A percentile compares a stretch with the other conserved stretches of the same genome.
Evolutionary conservation across 2,797 vertebrate species (phyloP).

Genomic region (Sciurus carolinensis): DNA sequence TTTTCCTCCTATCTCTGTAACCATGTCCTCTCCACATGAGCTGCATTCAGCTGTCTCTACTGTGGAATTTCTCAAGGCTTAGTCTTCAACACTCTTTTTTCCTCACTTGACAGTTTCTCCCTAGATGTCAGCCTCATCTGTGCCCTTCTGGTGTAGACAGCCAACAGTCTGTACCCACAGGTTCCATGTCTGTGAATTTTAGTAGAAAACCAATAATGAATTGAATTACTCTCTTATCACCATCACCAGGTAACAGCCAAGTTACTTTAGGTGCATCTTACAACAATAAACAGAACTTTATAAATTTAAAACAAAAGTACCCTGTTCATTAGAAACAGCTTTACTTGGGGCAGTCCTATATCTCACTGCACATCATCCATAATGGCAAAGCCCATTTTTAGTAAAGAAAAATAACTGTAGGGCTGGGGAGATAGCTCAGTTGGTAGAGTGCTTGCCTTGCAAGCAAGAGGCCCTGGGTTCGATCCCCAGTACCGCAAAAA

Average conservation of each 20-base stretch:
- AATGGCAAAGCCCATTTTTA: constrained; percentile 27
- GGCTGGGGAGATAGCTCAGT: too few relatives aligned
- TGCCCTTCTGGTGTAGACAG: neutral
- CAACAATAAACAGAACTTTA: neutral
- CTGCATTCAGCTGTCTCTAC: neutral
- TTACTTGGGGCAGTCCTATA: neutral
- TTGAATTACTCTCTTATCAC: neutral
- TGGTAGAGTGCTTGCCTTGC: too few relatives aligned
- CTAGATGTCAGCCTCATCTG: neutral
- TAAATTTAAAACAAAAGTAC: neutral
- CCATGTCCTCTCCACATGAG: neutral
- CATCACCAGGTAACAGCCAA: neutral
- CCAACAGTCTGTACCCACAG: neutral
- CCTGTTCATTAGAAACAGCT: neutral
- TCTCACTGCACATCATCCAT: neutral
- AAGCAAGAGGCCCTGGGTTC: too few relatives aligned
- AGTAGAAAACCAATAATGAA: neutral
- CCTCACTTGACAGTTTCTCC: neutral
- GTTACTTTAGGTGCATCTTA: neutral
- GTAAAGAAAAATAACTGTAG: constrained; percentile 1
- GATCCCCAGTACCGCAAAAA: too few relatives aligned
- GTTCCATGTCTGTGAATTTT: neutral
- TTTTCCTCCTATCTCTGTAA: neutral
- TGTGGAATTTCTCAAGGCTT: neutral
- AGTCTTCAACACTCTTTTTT: neutral